Conservation (phyloP, 1,140 invertebrate species). For the Rhopalosiphum maidis region DNA sequence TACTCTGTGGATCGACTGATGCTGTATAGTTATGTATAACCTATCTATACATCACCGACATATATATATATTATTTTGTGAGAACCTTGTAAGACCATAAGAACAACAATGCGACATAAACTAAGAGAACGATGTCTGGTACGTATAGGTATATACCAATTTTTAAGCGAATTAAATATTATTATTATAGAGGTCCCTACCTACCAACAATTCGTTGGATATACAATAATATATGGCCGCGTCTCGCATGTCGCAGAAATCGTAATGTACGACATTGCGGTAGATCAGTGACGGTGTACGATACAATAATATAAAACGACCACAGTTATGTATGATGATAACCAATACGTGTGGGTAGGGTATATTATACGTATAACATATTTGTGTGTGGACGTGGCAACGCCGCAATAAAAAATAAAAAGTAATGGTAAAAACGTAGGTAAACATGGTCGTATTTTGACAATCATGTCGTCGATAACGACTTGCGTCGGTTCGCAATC, state of each 20-base stretch:
- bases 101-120: neutral
- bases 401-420: neutral
- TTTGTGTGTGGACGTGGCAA: neutral
- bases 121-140: neutral
- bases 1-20: neutral
- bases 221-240: neutral
- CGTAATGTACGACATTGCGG: neutral
- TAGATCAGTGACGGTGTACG: slow-evolving; percentile 21
- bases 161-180: neutral
- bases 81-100: slow-evolving; percentile 15
- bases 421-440: slow-evolving; percentile 12
- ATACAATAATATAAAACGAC: neutral
- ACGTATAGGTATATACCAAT: neutral
- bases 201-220: neutral
- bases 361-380: neutral
- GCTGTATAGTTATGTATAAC: neutral
- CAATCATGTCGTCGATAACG: neutral
- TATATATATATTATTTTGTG: neutral
- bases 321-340: neutral
- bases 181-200: neutral
- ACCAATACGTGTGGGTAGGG: neutral
- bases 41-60: neutral
- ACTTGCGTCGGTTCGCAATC: neutral
- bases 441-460: neutral
- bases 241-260: neutral